Conservation (phyloP, 2,888 invertebrate genomes). For the Emesis russula region DNA sequence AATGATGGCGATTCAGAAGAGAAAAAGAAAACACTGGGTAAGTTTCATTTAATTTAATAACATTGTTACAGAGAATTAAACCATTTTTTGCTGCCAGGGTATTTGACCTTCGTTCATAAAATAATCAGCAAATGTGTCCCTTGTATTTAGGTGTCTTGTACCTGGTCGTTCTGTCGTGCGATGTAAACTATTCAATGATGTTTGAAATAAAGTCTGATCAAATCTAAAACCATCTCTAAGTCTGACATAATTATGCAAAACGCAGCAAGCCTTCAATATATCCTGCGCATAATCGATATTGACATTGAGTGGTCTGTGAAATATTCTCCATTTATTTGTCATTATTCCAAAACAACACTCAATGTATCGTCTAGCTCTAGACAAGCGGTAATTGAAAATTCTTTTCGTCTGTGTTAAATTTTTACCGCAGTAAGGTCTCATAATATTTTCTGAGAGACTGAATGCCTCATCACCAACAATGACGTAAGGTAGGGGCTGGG, state of each 20-base stretch:
- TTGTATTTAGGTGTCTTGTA: constrained; percentile 31
- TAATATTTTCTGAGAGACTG: constrained; percentile 58
- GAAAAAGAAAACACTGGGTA: too few relatives aligned
- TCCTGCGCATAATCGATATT: too few relatives aligned
- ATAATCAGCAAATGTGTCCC: constrained; percentile 53
- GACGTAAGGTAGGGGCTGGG: constrained; percentile 49
- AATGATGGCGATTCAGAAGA: too few relatives aligned
- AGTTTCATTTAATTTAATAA: too few relatives aligned
- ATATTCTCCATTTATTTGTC: constrained; percentile 71
- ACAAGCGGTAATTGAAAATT: constrained; percentile 53
- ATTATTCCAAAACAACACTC: constrained; percentile 69
- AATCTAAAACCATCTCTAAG: too few relatives aligned
- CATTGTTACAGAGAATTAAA: too few relatives aligned
- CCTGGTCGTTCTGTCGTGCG: constrained; percentile 30
- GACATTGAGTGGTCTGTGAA: constrained; percentile 40
- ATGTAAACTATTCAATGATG: constrained; percentile 33
- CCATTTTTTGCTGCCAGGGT: too few relatives aligned
- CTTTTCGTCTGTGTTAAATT: constrained; percentile 45
- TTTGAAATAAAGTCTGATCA: constrained; percentile 29
- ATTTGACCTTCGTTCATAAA: neutral
- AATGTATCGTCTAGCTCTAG: constrained; percentile 62
- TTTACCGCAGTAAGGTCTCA: constrained; percentile 61
- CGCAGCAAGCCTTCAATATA: too few relatives aligned
- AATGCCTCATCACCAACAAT: constrained; percentile 73
- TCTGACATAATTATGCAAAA: neutral